Evolutionary conservation across 2,113 vertebrate species (phyloP), one percentile per base, ranked within the genome.

Genomic region (Bucco capensis): DNA sequence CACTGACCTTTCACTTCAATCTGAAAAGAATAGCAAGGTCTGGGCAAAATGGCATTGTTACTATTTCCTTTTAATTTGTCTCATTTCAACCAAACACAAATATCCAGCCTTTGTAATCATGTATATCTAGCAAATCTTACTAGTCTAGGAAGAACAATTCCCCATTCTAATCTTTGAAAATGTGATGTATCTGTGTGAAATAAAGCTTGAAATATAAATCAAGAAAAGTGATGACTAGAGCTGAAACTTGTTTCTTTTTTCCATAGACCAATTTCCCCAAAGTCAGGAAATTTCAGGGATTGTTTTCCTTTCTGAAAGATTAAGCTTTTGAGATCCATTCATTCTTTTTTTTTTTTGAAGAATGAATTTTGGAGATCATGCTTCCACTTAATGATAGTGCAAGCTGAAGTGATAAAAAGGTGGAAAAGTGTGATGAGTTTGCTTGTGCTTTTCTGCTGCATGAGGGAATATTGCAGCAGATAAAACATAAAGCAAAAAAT

Each of bases 1-100:
- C 73, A 54, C 57, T 81, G 80, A 93, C 73, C 79, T 91, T 95
- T 90, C 65, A 61, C 86, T 90, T 93, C 77, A 69, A 42, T 94
- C 88, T 91, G 33, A 81, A 75, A 61, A 64, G 49, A 90, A 62
- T 38, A 35, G 18, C 47, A 79, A 58, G 31, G 50, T 81, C 67
- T 85, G 30, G n/a, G n/a, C 37, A 64, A 44, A 87, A 67, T 64
- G 19, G 19, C 27, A 18, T 38, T 83, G 86, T 82, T 87, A 50
- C 33, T 57, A 12, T 46, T 75, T 38, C 37, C 21, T 87, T 89
- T 91, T 85, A 83, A 87, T 92, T 83, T 74, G 49, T 62, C 49
- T 77, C 0, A 1, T 83, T 71, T 94, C 51, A 71, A 19, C n/a
- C 51, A 66, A 81, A 61, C 54, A 81, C 37, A 81, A 54, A 54